Percentiles rank a stretch among this genome's conserved stretches.
These are phyloP conservation scores for Timema podura DNA, from an alignment of 2,888 invertebrate species.

Conservation along the genomic window DNA sequence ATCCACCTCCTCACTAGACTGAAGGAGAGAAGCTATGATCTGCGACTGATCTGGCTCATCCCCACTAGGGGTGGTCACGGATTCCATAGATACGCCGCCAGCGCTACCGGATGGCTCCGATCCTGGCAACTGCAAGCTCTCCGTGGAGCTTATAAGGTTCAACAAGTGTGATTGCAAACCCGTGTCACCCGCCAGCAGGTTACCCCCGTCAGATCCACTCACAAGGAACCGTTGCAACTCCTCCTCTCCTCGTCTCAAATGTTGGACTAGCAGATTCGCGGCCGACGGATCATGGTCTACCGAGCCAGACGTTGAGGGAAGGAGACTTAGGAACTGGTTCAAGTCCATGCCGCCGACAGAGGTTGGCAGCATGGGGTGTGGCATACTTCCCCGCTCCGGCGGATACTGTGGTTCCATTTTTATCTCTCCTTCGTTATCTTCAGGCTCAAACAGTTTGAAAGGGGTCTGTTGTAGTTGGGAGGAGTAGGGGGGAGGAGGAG, in stretches of 20 bases:
- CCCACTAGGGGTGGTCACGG: slow-evolving; percentile 22
- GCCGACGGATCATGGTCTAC: not conserved
- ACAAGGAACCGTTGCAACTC: slow-evolving; percentile 17
- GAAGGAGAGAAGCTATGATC: slow-evolving; percentile 17
- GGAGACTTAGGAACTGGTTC: slow-evolving; percentile 12
- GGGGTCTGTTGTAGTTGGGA: slow-evolving; percentile 9
- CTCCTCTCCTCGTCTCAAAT: slow-evolving; percentile 12
- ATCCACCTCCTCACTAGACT: not conserved
- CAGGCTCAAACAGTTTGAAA: slow-evolving; percentile 11
- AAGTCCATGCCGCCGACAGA: slow-evolving; percentile 16
- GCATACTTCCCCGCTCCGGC: not conserved
- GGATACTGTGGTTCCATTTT: slow-evolving; percentile 13
- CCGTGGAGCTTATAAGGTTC: slow-evolving; percentile 17
- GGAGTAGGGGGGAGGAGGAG: slow-evolving; percentile 22
- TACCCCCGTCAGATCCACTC: not conserved
- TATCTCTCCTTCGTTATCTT: no score
- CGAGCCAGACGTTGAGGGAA: not conserved
- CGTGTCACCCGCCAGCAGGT: not conserved
- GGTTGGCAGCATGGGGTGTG: not conserved
- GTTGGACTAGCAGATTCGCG: not conserved
- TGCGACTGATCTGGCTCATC: slow-evolving; percentile 12
- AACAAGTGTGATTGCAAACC: slow-evolving; percentile 21
- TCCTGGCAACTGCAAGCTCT: not conserved
- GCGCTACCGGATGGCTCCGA: slow-evolving; percentile 12
- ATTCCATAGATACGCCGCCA: no score